Conservation (phyloP, 92 coral and sea anemone genomes). For the Muricea muricata region DNA sequence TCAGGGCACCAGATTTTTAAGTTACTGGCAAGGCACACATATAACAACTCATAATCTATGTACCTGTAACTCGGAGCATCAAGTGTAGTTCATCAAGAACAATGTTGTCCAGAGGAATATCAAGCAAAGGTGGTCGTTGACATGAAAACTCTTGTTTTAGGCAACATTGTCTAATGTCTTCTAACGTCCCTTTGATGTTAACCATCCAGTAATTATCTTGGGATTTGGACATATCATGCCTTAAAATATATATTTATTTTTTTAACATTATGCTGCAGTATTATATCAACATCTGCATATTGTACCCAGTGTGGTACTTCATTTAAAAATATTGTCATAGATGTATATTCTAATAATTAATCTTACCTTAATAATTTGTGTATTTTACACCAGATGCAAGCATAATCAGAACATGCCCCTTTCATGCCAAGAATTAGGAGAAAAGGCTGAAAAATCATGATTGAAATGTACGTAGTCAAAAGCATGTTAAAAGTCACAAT, state of each 20-base stretch:
- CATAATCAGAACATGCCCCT: background rate
- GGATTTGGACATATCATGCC: constrained; percentile 58
- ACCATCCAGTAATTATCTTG: constrained; percentile 48
- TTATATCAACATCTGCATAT: background rate
- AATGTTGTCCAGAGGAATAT: constrained; percentile 56
- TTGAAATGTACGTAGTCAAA: background rate
- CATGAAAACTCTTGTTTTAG: constrained; percentile 20
- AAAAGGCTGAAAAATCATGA: background rate
- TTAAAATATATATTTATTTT: background rate
- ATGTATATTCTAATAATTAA: background rate
- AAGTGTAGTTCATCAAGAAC: constrained; percentile 58
- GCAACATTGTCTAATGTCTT: constrained; percentile 38
- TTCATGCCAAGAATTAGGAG: background rate
- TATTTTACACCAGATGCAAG: background rate
- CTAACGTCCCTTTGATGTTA: constrained; percentile 28
- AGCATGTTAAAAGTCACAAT: background rate
- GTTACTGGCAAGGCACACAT: no score
- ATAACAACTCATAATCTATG: background rate
- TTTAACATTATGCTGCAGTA: no score
- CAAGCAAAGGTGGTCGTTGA: constrained; percentile 45
- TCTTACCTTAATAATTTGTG: background rate
- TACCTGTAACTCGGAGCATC: constrained; percentile 49
- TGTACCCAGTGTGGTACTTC: background rate
- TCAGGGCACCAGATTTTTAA: background rate
- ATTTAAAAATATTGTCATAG: background rate